Base-by-base conservation (phyloP, 2,888 invertebrate species). In the Chaetogeoica ovagalla region DNA sequence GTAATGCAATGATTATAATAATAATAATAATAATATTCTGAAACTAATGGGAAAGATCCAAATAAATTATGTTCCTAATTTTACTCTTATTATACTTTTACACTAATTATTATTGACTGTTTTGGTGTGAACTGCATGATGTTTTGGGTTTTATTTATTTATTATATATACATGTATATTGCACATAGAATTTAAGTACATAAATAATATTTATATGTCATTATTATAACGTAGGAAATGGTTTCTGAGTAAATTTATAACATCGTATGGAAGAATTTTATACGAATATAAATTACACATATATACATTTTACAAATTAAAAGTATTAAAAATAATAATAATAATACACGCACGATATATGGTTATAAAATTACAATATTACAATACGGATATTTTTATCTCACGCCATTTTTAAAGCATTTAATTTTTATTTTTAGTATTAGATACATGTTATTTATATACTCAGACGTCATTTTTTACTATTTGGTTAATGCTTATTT, bases 91-190 rank as follows among this genome's bases (percentile, higher is more conserved):
- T 43, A 66, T 59, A 30, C 4, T 30, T 66, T 48, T 63, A 21
- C 57, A 71, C 63, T 55, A 63, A 79, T 57, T 39, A 79, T 57
- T 55, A 79, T 57, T 55, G 23, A 79, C 71, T 79, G 70, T 79
- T 79, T 70, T 79, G 79, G 79, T 65, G 71, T 79, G 63, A 65
- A 71, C 23, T 71, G 79, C 79, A 79, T 79, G 79, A 21, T 57
- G 11, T 79, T 71, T 57, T 71, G 71, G 79, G 79, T 55, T 71
- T 63, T 60, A 52, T 63, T 60, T 70, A 69, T 76, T 39, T 74
- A 77, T 60, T 39, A 43, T 9, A 9, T 43, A 37, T 77, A 52
- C n/a, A 39, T 37, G 11, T 66, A 23, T 60, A 11, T 62, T 75
- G 75, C 75, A 76, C 75, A 48, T 76, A 76, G 19, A 59, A 43